A percentile compares a stretch with the other conserved stretches of the same genome.
Conservation (phyloP, 30 jellyfish, hydroid and myxozoan species). For the Cassiopea andromeda region DNA sequence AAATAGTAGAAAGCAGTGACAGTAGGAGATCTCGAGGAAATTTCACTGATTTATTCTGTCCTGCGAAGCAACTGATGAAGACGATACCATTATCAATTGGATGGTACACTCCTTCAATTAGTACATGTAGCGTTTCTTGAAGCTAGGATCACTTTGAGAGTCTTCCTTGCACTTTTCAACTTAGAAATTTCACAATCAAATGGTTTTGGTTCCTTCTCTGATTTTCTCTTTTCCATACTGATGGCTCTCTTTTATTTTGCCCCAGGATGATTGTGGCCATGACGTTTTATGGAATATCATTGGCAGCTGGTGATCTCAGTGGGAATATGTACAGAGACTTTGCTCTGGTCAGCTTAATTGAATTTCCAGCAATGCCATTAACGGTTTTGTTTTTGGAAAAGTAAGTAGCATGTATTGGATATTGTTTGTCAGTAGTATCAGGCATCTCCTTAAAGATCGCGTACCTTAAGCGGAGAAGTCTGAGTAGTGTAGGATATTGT, state of each 20-base stretch:
- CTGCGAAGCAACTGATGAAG: slow-evolving; percentile 24
- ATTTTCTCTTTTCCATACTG: not conserved
- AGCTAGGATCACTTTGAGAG: not conserved
- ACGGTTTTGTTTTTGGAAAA: slow-evolving; percentile 35
- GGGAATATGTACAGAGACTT: slow-evolving; percentile 79
- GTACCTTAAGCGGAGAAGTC: too few relatives aligned
- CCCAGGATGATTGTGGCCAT: slow-evolving; percentile 63
- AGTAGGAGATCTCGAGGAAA: slow-evolving; percentile 41
- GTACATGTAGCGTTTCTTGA: too few relatives aligned
- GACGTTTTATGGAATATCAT: slow-evolving; percentile 67
- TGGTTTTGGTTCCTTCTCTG: too few relatives aligned
- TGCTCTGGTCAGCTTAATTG: slow-evolving; percentile 70
- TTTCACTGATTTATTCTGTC: slow-evolving; percentile 31
- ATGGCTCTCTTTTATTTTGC: not conserved
- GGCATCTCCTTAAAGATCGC: too few relatives aligned
- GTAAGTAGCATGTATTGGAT: slow-evolving; percentile 8
- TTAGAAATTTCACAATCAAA: too few relatives aligned
- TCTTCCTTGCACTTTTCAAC: not conserved
- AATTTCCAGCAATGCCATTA: slow-evolving; percentile 54
- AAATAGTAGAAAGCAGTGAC: slow-evolving; percentile 17
- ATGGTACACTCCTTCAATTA: slow-evolving; percentile 7
- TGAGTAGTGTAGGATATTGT: too few relatives aligned
- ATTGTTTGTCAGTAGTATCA: not conserved
- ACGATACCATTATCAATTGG: slow-evolving; percentile 44
- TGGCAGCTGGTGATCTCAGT: slow-evolving; percentile 68